Base-by-base conservation (phyloP, 2,113 vertebrate genomes). In the Romanogobio albipinnatus region DNA sequence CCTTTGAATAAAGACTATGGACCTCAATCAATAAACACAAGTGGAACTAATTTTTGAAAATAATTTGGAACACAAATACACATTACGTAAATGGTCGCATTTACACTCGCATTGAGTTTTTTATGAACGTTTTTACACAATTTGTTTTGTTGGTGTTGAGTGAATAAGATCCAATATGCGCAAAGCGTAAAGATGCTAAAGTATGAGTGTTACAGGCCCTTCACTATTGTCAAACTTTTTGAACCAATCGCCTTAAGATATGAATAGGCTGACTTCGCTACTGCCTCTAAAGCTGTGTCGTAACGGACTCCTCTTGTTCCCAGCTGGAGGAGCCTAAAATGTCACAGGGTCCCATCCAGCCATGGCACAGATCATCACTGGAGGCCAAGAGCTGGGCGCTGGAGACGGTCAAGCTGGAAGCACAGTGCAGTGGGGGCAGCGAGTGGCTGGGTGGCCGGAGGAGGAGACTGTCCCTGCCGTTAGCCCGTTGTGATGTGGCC, bases 331-430 rank as follows among this genome's bases (percentile, higher is more conserved):
- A 85, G 22, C 80, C 96, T 83, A 96, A 93, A 91, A 94, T 92
- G 85, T 96, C 95, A 89, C 96, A 96, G 53, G 95, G 94, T 76
- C 96, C 95, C 90, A 93, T 93, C 95, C 95, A 96, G 0, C 95
- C 95, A 89, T 95, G 94, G 92, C 95, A 96, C 84, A 96, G 93
- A 5, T 97, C 95, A 91, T 96, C 96, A 13, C 94, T 95, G 0
- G 96, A 96, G 93, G 95, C 95, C 91, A 97, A 94, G 76, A 96
- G 95, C 92, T 94, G 96, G 66, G 95, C 94, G 89, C 95, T 97
- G 88, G 96, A 97, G 88, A 95, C 95, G 74, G 95, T 96, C 87
- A 96, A 94, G 90, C 92, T 94, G 93, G 96, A 95, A 94, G 93
- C 93, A 92, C 96, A 96, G 93, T 96, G 95, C 92, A 96, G 94